Base-by-base conservation (phyloP, 2,797 vertebrate genomes). In the Hozukius guyotensis region DNA sequence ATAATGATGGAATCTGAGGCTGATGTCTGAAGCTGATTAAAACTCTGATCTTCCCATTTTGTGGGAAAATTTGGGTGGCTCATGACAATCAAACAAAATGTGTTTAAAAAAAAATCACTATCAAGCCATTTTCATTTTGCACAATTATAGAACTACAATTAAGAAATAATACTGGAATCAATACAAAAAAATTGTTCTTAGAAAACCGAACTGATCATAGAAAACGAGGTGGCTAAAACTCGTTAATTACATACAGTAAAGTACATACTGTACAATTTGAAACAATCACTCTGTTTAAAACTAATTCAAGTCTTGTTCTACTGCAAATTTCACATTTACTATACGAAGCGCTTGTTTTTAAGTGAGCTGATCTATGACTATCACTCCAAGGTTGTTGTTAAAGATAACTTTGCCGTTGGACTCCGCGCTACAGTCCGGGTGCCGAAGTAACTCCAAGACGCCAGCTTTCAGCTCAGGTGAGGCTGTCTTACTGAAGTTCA, bases 401-500 rank as follows among this genome's bases (percentile, higher is more conserved):
- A 99, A 98, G 65, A 98, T 66, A 56, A 98, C 84, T 75, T 93
- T 97, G 11, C 96, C 97, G 0, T 96, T 88, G 81, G 91, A 94
- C 85, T 94, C 90, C 74, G 90, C 64, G 52, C 96, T 98, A 84
- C 96, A 98, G 77, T 93, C 96, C 8, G 96, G 95, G 34, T 96
- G 95, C 46, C 92, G 96, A 1, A 99, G 93, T 9, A 97, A 90
- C 79, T 96, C 91, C 63, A 97, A 27, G 52, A 99, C 83, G 20
- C 96, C 95, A 2, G 20, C 85, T 87, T 92, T 98, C 20, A 99
- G 93, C 75, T 96, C 94, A 10, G 95, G 91, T 8, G 97, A 91
- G 32, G 97, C 97, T 2, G 89, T 96, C 80, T 93, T 94, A 72
- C 87, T 96, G 88, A 99, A 99, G 29, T 97, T 82, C 27, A 73